Evolutionary conservation across 1,140 invertebrate species (phyloP), one percentile per base, ranked within the genome.

Genomic region (Aradophagus sp.): DNA sequence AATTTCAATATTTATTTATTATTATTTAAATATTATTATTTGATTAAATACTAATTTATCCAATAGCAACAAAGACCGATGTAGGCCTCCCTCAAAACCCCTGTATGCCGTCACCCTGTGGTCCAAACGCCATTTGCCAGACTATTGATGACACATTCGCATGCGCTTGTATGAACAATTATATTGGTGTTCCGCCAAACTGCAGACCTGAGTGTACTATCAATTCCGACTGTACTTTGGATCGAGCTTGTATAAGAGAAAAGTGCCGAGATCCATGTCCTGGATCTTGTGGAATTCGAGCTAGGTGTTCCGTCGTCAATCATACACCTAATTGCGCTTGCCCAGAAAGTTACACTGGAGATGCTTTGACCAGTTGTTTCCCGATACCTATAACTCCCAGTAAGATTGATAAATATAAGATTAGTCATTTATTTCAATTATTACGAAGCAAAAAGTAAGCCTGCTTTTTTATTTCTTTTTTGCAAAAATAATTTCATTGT

Each of bases 41-140:
- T n/a, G n/a, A n/a, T n/a, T n/a, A n/a, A n/a, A n/a, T n/a, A n/a
- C n/a, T n/a, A n/a, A n/a, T n/a, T n/a, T n/a, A n/a, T n/a, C n/a
- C n/a, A n/a, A n/a, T n/a, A n/a, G n/a, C n/a, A n/a, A n/a, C n/a
- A n/a, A n/a, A n/a, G n/a, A n/a, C n/a, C n/a, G n/a, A n/a, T n/a
- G n/a, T n/a, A n/a, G n/a, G n/a, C n/a, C n/a, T n/a, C n/a, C n/a
- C n/a, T n/a, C n/a, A n/a, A n/a, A n/a, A 91, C 71, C 91, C 91
- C 0, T 95, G 93, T 75, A 82, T 88, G 29, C 92, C 92, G 1
- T 90, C 91, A 6, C 93, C 93, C 1, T 95, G 93, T 76, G 93
- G 93, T 5, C 87, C 90, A 0, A 93, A 94, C 74, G 90, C 91
- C 20, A 81, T 90, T 71, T 95, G 93, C 75, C 85, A 88, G 44